Evolutionary conservation across 2,797 vertebrate species (phyloP).

Genomic region (Odontamblyopus lacepedii): DNA sequence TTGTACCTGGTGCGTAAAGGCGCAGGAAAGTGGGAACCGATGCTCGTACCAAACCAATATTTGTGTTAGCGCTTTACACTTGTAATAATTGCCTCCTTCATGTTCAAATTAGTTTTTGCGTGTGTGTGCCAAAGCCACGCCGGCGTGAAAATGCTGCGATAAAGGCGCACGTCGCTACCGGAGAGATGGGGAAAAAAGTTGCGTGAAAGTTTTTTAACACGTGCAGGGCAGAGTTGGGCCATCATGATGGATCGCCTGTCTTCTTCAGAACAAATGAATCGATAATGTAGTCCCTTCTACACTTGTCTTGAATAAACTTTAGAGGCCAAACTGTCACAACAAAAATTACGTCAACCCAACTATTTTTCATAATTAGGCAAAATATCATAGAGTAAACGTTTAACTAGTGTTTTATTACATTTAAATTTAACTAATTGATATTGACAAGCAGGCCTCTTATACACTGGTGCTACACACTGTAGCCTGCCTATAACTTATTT

Average conservation of each 20-base stretch:
- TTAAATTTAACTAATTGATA: conserved; percentile 18
- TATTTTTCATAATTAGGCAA: neutral
- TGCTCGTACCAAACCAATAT: conserved; percentile 19
- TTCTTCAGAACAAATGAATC: conserved; percentile 45
- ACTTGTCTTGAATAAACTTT: conserved; percentile 40
- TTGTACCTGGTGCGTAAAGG: conserved; percentile 61
- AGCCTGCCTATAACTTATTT: conserved; percentile 15
- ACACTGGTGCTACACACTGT: conserved; percentile 14
- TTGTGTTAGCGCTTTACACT: neutral
- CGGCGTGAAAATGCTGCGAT: conserved; percentile 11
- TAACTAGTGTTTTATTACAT: neutral
- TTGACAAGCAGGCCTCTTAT: conserved; percentile 13
- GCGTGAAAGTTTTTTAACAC: conserved; percentile 63
- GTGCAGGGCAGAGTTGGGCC: conserved; percentile 52
- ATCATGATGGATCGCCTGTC: conserved; percentile 56
- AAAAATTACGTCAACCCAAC: conserved; percentile 16
- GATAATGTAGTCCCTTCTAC: conserved; percentile 48
- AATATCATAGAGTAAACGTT: no score
- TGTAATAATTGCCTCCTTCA: neutral
- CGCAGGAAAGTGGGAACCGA: conserved; percentile 55
- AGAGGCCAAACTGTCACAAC: conserved; percentile 27
- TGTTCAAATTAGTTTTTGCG: neutral
- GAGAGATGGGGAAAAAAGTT: conserved; percentile 47
- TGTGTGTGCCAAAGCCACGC: conserved; percentile 12
- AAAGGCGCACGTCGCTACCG: conserved; percentile 34